Percentiles rank a stretch among this genome's conserved stretches.
phyloP scores from a whole-genome alignment of 2,797 vertebrate genomes.

The Hippoglossus hippoglossus region DNA sequence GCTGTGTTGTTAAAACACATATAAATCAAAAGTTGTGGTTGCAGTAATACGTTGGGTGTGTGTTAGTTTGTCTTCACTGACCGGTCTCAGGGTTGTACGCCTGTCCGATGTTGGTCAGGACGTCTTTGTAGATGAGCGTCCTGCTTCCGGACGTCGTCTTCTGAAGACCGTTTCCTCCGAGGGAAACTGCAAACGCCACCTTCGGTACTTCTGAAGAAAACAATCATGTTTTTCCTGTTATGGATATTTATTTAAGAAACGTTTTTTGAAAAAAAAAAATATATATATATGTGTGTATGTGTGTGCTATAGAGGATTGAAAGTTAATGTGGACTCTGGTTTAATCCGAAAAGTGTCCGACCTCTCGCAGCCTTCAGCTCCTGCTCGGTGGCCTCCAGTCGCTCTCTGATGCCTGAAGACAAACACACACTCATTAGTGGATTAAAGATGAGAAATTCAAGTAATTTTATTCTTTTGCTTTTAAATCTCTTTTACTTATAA shows the following conservation, averaged over 20 bases:
- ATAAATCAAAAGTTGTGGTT: too few relatives aligned
- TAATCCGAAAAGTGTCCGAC: conserved; percentile 19
- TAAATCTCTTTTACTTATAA: too few relatives aligned
- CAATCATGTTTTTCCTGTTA: too few relatives aligned
- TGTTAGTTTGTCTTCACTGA: background rate
- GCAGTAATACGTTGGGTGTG: too few relatives aligned
- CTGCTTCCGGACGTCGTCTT: conserved; percentile 4
- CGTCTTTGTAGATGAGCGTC: conserved; percentile 54
- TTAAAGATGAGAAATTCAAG: too few relatives aligned
- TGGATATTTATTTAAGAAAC: background rate
- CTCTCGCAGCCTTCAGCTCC: conserved; percentile 49
- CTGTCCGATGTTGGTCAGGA: conserved; percentile 67
- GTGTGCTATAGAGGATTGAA: background rate
- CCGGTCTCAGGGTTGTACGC: conserved; percentile 63
- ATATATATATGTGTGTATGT: too few relatives aligned
- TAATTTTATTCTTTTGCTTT: too few relatives aligned
- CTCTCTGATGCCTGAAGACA: conserved; percentile 29
- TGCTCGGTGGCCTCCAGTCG: conserved; percentile 49
- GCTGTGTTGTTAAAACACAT: too few relatives aligned
- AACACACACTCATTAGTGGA: background rate
- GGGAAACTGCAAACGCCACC: conserved; percentile 67
- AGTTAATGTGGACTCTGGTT: background rate
- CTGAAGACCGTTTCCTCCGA: conserved; percentile 55
- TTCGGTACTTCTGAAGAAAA: conserved; percentile 41
- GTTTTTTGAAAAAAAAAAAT: too few relatives aligned